Evolutionary conservation across 2,888 invertebrate species (phyloP).

Genomic region (Eristalinus sepulchralis): DNA sequence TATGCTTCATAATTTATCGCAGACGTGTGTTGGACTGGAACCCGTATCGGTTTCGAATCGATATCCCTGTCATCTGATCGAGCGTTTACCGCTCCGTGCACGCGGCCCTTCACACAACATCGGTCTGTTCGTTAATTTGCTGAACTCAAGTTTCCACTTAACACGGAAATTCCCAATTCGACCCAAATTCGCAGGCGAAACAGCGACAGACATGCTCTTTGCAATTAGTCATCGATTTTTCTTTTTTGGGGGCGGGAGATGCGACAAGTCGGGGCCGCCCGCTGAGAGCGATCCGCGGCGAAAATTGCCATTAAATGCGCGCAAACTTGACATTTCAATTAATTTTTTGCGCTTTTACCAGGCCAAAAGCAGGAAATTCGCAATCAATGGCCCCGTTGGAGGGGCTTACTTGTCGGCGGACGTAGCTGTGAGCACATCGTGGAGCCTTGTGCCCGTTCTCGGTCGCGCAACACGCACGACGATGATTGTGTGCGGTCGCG

Average conservation of each 20-base stretch:
- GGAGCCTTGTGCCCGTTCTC: conserved; percentile 35
- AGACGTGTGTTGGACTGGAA: not conserved
- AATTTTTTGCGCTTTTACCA: conserved; percentile 17
- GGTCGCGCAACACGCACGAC: not conserved
- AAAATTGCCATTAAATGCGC: conserved; percentile 27
- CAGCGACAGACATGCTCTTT: not conserved
- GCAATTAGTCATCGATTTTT: conserved; percentile 14
- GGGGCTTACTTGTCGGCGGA: not conserved
- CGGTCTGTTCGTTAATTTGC: not conserved
- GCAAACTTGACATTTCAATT: conserved; percentile 59
- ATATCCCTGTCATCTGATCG: not conserved
- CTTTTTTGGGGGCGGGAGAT: not conserved
- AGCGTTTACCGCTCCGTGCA: not conserved
- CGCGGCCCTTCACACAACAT: not conserved
- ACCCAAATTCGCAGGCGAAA: conserved; percentile 38
- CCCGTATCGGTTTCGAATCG: not conserved
- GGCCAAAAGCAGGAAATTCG: conserved; percentile 35
- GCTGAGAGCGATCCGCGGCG: conserved; percentile 18
- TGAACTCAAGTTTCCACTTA: conserved; percentile 46
- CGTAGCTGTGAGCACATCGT: not conserved
- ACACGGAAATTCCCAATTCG: conserved; percentile 52
- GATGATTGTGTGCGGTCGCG: not conserved
- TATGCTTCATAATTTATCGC: not conserved
- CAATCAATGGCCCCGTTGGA: conserved; percentile 32
- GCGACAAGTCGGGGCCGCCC: not conserved